A percentile compares a stretch with the other conserved stretches of the same genome.
Evolutionary conservation across 2,797 vertebrate genomes (phyloP).

Genomic region (Arnoldichthys spilopterus): DNA sequence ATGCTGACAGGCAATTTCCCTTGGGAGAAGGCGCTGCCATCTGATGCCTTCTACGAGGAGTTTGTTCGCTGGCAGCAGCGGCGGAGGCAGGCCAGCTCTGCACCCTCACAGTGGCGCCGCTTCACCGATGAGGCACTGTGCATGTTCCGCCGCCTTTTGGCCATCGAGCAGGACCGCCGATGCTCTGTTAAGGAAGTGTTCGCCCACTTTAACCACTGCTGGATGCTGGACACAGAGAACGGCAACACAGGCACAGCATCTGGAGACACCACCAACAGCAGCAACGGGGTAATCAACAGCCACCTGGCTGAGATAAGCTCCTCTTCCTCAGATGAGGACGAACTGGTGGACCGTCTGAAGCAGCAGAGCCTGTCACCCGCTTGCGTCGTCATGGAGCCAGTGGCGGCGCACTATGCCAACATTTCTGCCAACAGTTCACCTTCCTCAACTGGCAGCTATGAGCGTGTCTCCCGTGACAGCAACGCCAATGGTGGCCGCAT

Average conservation of each 20-base stretch:
- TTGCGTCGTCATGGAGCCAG: slow-evolving; percentile 71
- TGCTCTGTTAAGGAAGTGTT: slow-evolving; percentile 85
- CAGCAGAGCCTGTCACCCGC: slow-evolving; percentile 79
- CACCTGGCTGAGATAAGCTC: slow-evolving; percentile 55
- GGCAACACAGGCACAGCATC: slow-evolving; percentile 60
- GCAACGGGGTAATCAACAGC: slow-evolving; percentile 17
- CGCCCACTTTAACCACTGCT: slow-evolving; percentile 81
- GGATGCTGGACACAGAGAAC: slow-evolving; percentile 80
- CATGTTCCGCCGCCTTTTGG: slow-evolving; percentile 83
- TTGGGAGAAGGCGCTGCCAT: slow-evolving; percentile 85
- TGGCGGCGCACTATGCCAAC: slow-evolving; percentile 75
- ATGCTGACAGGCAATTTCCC: slow-evolving; percentile 89
- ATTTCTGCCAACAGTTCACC: slow-evolving; percentile 80
- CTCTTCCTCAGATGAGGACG: slow-evolving; percentile 72
- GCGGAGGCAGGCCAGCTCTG: slow-evolving; percentile 61
- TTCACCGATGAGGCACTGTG: slow-evolving; percentile 83
- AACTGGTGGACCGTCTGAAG: slow-evolving; percentile 82
- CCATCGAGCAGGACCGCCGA: slow-evolving; percentile 80
- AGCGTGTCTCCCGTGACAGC: slow-evolving; percentile 78
- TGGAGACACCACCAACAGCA: slow-evolving; percentile 35
- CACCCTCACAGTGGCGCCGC: slow-evolving; percentile 85
- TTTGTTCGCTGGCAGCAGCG: slow-evolving; percentile 85
- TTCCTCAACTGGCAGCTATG: slow-evolving; percentile 81
- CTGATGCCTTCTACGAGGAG: slow-evolving; percentile 85
- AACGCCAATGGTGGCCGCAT: slow-evolving; percentile 76